Percentiles rank a stretch among this genome's conserved stretches.
Evolutionary conservation across 2,113 vertebrate genomes (phyloP).

Genomic region (Gallinago media): DNA sequence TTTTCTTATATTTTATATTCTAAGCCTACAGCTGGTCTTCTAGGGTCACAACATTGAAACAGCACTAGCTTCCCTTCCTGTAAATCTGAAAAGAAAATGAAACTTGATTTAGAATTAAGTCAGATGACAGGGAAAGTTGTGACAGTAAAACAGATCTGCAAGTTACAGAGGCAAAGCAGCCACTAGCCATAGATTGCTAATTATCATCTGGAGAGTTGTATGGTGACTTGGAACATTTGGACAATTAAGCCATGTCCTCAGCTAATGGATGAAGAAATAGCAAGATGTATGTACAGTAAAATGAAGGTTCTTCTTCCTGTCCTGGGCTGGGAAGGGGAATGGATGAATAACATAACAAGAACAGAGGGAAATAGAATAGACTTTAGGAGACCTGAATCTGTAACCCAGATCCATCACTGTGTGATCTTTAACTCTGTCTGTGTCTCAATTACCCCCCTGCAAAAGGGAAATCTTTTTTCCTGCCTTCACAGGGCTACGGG

Average conservation of each 20-base stretch:
- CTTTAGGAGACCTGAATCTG: neutral
- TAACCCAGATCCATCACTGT: neutral
- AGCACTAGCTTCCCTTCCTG: neutral
- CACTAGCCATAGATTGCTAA: neutral
- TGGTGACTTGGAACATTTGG: neutral
- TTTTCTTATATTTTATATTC: neutral
- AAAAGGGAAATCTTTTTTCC: neutral
- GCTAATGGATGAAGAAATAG: neutral
- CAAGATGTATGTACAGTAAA: neutral
- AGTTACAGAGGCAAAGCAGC: neutral
- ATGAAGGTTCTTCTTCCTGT: neutral
- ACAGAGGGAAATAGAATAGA: neutral
- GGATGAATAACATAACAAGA: neutral
- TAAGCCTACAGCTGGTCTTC: neutral
- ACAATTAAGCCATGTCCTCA: neutral
- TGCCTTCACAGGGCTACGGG: neutral
- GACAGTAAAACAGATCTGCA: neutral
- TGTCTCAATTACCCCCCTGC: neutral
- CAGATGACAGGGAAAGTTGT: neutral
- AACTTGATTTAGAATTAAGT: constrained; percentile 20
- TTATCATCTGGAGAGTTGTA: neutral
- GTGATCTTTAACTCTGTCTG: neutral
- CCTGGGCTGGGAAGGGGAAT: neutral
- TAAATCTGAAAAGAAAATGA: constrained; percentile 44
- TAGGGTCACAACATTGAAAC: neutral